Conservation (phyloP, 2,113 vertebrate genomes). For the Ophiodon elongatus region DNA sequence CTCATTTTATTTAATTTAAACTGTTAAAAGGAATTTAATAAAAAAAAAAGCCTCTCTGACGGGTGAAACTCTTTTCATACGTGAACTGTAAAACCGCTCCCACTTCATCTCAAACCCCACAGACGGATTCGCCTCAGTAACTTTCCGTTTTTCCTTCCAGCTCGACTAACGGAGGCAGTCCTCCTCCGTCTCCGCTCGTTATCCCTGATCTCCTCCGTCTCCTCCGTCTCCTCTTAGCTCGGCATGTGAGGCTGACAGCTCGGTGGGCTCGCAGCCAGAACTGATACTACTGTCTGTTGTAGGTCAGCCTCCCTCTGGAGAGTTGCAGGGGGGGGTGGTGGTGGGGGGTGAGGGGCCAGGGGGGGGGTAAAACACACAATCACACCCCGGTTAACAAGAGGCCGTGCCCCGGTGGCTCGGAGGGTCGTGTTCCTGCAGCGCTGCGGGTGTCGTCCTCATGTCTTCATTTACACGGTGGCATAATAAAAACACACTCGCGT, state of each 20-base stretch:
- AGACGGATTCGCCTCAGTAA: slow-evolving; percentile 30
- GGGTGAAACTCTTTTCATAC: too few relatives aligned
- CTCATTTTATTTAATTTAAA: too few relatives aligned
- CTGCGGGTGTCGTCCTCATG: background rate
- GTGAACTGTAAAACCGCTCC: background rate
- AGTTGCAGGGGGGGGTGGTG: too few relatives aligned
- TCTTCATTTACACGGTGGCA: too few relatives aligned
- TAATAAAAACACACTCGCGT: too few relatives aligned
- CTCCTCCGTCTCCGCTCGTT: slow-evolving; percentile 53
- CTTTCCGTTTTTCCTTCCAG: slow-evolving; percentile 11
- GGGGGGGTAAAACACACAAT: too few relatives aligned
- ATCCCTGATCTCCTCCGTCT: slow-evolving; percentile 53
- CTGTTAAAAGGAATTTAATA: too few relatives aligned
- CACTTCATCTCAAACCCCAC: background rate
- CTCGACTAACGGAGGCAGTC: slow-evolving; percentile 37
- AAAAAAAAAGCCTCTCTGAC: too few relatives aligned
- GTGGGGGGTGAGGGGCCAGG: too few relatives aligned
- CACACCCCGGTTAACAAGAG: slow-evolving; percentile 65
- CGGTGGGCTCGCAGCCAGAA: slow-evolving; percentile 60
- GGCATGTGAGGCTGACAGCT: slow-evolving; percentile 57
- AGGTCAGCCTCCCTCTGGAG: too few relatives aligned
- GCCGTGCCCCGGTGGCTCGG: slow-evolving; percentile 31
- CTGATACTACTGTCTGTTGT: slow-evolving; percentile 48
- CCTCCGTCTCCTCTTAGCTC: slow-evolving; percentile 53
- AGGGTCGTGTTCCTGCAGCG: slow-evolving; percentile 33